Evolutionary conservation across 35 echinoderm and acorn worm species (phyloP), one percentile per base, ranked within the genome.

Genomic region (Ophiothrix spiculata): DNA sequence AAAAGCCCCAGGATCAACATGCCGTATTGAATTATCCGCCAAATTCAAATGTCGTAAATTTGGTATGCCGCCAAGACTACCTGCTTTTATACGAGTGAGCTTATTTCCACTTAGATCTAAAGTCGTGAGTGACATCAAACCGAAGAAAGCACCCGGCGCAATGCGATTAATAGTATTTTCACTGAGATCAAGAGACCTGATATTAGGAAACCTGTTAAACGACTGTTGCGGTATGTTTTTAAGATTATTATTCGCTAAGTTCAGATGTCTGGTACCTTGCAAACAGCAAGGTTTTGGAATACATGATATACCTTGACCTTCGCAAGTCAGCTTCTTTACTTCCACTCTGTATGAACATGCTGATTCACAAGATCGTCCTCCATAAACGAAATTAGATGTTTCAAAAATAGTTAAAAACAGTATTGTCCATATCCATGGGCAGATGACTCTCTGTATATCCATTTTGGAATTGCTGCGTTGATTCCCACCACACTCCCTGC

Each of bases 271-370:
- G 10, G 37, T 60, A n/a, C 63, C 28, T 38, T 54, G 21, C 12
- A 84, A 21, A 35, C 81, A 84, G 40, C 81, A 84, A 23, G 81
- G 81, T 32, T 15, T 37, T 37, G 81, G 56, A 34, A 84, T 64
- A 1, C 25, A 10, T 35, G 31, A 33, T 1, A 64, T 42, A 17
- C 81, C 32, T 2, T 17, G 16, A 35, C 81, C 56, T 60, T 84
- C 81, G 81, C 81, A 84, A 21, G 31, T 32, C 15, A 36, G 35
- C 33, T 84, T 84, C 15, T 35, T 31, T 84, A 14, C 29, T 25
- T 13, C 31, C 32, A 1, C 21, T 32, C 34, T 84, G 33, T 60
- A 84, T 13, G 15, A 33, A 33, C 81, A 84, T 25, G 63, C 81
- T 29, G 17, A 69, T n/a, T 69, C 60, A 69, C 42, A 49, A 49